Base-by-base conservation (phyloP, 2,113 vertebrate species). In the Zootoca vivipara region DNA sequence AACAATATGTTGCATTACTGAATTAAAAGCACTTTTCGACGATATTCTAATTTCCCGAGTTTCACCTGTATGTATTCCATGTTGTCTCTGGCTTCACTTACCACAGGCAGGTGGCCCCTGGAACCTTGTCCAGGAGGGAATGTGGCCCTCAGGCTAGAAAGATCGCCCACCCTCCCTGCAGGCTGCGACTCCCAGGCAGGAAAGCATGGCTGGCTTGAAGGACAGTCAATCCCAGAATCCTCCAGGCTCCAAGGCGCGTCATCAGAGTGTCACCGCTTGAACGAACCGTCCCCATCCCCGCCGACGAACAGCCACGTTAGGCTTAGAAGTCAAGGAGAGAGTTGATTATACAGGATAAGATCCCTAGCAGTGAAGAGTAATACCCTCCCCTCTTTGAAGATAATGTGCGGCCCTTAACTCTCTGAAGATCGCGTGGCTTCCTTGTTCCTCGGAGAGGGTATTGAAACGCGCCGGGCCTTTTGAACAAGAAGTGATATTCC, bases 351-450 rank as follows among this genome's bases (percentile, higher is more conserved):
- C 7, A 85, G 85, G 78, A 16, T 0, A 62, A 83, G 67, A 72
- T 82, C 42, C 84, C 72, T 65, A 65, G 84, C 85, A 83, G 64
- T 64, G 89, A 83, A 69, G 89, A 88, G 90, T 87, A 89, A 77
- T 90, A 93, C 93, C 92, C 94, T 94, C 91, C 94, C 87, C 77
- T 69, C 93, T 38, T 92, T 93, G 86, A 91, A 91, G 92, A 94
- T 94, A 94, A 94, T 72, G 79, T 78, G 90, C 79, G 83, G 95
- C 93, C 93, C 95, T 95, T 94, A 91, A 91, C 92, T 90, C 86
- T 90, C 92, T 93, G 87, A 89, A 90, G 92, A 92, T 90, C 87
- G 89, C 15, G 69, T 35, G 30, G 85, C 78, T 80, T 73, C 93
- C 85, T 83, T 91, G 89, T 83, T 94, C 93, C 82, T 88, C 0